Evolutionary conservation across 2,797 vertebrate genomes (phyloP), one percentile per base, ranked within the genome.

Genomic region (Anguilla megastoma): DNA sequence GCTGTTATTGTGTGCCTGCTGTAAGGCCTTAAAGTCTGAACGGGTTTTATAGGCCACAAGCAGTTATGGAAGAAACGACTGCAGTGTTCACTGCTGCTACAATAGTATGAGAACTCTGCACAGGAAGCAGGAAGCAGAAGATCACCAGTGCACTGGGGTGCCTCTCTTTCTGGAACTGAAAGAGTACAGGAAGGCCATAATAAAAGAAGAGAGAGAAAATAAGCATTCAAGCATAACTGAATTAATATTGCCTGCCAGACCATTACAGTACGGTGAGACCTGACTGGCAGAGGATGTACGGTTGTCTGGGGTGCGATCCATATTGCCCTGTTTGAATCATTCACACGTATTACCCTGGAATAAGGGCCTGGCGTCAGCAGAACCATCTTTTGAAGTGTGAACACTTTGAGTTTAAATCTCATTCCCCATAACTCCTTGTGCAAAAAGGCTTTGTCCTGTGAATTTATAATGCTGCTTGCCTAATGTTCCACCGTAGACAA

Each of bases 81-180:
- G 36, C 9, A 82, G 21, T 24, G 79, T 50, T n/a, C 41, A 48
- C 3, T 8, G 41, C 76, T 24, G 36, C 76, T 80, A 48, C 76
- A 48, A 24, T n/a, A 48, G 76, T 12, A 9, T 80, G 41, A 80
- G 60, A 50, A n/a, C 41, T 82, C 21, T 8, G 2, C 79, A 82
- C 79, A 82, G 79, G 79, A 82, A 82, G 45, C 79, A 48, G 79
- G 76, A 82, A 82, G 50, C 79, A n/a, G 79, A 82, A 45, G 41
- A 82, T 36, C 76, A 45, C 76, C 36, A 76, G 76, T 45, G 6
- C 16, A 50, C 21, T 48, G 79, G 5, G 45, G 76, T 50, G 79
- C 79, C 79, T 82, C 76, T 48, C 24, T 79, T 50, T 82, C 79
- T 82, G 41, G 79, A 48, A 82, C 79, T 7, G 14, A 82, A 82